Conservation (phyloP, 2,888 invertebrate species). For the Pseudococcus viburni region DNA sequence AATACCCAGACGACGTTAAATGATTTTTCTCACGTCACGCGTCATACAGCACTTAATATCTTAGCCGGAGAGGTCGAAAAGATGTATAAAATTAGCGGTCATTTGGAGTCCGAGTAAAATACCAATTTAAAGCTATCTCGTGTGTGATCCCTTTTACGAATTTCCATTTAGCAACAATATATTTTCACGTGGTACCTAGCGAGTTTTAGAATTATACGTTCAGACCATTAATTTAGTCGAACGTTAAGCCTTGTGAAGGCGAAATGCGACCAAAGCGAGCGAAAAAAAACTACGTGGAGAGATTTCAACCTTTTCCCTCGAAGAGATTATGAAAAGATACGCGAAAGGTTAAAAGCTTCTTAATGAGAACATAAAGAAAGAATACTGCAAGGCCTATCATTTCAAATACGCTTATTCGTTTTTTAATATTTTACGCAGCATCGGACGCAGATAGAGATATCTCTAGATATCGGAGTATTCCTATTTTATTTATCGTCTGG, state of each 20-base stretch:
- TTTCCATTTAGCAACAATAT: conserved; percentile 59
- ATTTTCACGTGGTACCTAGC: conserved; percentile 32
- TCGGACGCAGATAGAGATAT: not conserved
- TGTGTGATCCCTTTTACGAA: conserved; percentile 57
- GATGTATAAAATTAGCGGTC: conserved; percentile 53
- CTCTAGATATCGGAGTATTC: conserved; percentile 6
- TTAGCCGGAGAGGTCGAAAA: not conserved
- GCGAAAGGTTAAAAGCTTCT: conserved; percentile 65
- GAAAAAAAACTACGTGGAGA: conserved; percentile 16
- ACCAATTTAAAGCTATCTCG: conserved; percentile 45
- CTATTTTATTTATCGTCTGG: not conserved
- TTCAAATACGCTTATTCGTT: conserved; percentile 40
- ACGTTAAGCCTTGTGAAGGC: conserved; percentile 58
- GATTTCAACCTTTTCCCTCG: conserved; percentile 38
- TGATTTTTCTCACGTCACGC: conserved; percentile 21
- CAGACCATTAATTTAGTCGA: conserved; percentile 62
- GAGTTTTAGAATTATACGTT: conserved; percentile 61
- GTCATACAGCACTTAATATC: not conserved
- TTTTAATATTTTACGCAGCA: conserved; percentile 60
- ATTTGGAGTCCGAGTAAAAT: conserved; percentile 51
- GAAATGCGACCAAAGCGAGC: conserved; percentile 46
- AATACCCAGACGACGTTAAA: not conserved
- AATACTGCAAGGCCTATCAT: conserved; percentile 59
- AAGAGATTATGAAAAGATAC: conserved; percentile 63
- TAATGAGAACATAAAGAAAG: conserved; percentile 65